A percentile compares a stretch with the other conserved stretches of the same genome.
phyloP scores from a whole-genome alignment of 2,797 vertebrate genomes.

The Xenopus petersii region DNA sequence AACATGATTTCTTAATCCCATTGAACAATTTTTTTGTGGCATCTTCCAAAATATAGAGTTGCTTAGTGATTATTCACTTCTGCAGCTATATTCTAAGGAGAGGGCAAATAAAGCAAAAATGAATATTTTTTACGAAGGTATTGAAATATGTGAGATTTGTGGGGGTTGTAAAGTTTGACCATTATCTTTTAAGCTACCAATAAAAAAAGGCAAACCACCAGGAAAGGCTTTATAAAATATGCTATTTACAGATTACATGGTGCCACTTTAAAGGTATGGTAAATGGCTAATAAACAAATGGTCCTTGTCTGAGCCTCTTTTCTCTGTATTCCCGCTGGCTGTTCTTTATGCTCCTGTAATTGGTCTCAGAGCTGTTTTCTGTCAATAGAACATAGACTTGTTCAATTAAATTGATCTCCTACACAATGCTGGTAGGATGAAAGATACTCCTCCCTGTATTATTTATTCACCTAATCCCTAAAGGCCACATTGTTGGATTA shows the following conservation, averaged over 20 bases:
- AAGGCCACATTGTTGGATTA: neutral
- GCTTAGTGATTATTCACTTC: too few species aligned
- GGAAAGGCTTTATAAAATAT: slow-evolving; percentile 13
- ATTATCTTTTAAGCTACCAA: too few species aligned
- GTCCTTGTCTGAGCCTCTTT: slow-evolving; percentile 1
- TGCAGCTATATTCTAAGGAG: too few species aligned
- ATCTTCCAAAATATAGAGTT: too few species aligned
- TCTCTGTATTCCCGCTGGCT: slow-evolving; percentile 2
- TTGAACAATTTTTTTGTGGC: too few species aligned
- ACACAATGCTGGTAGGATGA: slow-evolving; percentile 26
- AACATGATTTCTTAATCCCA: too few species aligned
- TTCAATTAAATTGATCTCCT: slow-evolving; percentile 28
- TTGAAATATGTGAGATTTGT: too few species aligned
- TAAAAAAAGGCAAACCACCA: neutral
- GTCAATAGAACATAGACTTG: slow-evolving; percentile 35
- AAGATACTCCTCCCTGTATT: slow-evolving; percentile 6
- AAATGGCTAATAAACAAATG: slow-evolving; percentile 23
- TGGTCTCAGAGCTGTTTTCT: slow-evolving; percentile 39
- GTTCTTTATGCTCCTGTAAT: slow-evolving; percentile 28
- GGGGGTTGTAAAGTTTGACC: too few species aligned
- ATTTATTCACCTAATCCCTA: slow-evolving; percentile 5
- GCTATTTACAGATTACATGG: slow-evolving; percentile 55
- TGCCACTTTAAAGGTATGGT: slow-evolving; percentile 56
- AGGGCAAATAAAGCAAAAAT: too few species aligned
- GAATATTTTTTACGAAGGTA: too few species aligned